Percentiles rank a stretch among this genome's conserved stretches.
Evolutionary conservation across 1,140 invertebrate species (phyloP).

Genomic region (Trinorchestia longiramus): DNA sequence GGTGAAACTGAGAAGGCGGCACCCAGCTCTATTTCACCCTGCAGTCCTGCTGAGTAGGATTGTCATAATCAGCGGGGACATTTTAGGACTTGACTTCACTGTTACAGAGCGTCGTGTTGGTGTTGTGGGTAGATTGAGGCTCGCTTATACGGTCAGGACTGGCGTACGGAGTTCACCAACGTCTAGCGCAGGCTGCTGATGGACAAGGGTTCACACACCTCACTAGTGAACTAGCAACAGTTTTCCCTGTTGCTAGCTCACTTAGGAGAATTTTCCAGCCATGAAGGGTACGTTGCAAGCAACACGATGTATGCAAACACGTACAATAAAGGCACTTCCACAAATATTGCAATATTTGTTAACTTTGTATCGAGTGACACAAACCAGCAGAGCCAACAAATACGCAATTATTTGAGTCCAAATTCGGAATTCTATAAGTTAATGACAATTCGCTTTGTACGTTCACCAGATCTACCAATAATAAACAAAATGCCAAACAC

Average conservation of each 20-base stretch:
- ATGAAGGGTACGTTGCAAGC: not conserved
- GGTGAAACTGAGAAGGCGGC: not conserved
- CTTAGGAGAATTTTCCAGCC: no score
- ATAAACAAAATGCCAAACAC: not conserved
- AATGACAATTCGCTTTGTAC: not conserved
- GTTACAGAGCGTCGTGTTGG: not conserved
- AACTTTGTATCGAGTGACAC: not conserved
- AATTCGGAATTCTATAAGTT: no score
- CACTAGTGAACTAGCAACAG: not conserved
- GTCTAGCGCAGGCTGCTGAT: not conserved
- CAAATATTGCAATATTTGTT: not conserved
- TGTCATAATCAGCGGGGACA: not conserved
- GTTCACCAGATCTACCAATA: not conserved
- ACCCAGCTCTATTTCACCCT: not conserved
- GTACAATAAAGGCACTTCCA: not conserved
- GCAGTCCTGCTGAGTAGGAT: not conserved
- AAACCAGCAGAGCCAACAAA: not conserved
- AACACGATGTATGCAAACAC: not conserved
- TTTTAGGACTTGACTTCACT: not conserved
- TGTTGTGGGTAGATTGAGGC: not conserved
- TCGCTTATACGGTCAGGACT: not conserved
- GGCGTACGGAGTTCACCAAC: not conserved
- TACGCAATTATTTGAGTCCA: not conserved
- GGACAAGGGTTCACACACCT: not conserved
- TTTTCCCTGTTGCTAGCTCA: no score